Conservation (phyloP, 2,113 vertebrate species). For the Prionailurus viverrinus region DNA sequence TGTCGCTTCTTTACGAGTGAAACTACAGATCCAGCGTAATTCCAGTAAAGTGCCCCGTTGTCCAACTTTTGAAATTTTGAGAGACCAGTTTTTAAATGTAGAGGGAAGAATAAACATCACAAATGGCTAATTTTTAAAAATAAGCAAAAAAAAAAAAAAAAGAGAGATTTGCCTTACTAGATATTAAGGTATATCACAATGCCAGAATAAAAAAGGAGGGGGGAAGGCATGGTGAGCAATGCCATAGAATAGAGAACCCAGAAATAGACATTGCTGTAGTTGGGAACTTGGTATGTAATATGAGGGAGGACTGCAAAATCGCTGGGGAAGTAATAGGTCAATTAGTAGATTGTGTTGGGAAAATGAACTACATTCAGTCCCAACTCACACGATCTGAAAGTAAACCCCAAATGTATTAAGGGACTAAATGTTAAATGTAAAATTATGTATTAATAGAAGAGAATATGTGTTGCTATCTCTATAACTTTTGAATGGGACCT, state of each 20-base stretch:
- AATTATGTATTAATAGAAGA: neutral
- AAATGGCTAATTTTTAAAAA: neutral
- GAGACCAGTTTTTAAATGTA: neutral
- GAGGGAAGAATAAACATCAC: neutral
- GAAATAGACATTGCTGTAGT: neutral
- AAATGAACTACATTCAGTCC: neutral
- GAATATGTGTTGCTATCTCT: neutral
- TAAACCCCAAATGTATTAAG: conserved; percentile 18
- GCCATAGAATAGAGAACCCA: neutral
- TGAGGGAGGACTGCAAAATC: neutral
- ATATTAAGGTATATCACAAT: neutral
- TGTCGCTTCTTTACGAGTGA: neutral
- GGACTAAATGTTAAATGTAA: neutral
- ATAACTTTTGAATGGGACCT: neutral
- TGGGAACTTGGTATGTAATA: neutral
- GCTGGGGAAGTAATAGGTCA: neutral
- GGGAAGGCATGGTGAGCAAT: neutral
- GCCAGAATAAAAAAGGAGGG: neutral
- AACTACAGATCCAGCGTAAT: neutral
- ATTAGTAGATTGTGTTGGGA: neutral
- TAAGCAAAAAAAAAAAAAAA: neutral
- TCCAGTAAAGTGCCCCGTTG: neutral
- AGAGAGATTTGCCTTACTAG: neutral
- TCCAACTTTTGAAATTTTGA: neutral
- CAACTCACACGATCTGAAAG: neutral